Evolutionary conservation across 2,888 invertebrate genomes (phyloP), one percentile per base, ranked within the genome.

Genomic region (Drosophila limbata): DNA sequence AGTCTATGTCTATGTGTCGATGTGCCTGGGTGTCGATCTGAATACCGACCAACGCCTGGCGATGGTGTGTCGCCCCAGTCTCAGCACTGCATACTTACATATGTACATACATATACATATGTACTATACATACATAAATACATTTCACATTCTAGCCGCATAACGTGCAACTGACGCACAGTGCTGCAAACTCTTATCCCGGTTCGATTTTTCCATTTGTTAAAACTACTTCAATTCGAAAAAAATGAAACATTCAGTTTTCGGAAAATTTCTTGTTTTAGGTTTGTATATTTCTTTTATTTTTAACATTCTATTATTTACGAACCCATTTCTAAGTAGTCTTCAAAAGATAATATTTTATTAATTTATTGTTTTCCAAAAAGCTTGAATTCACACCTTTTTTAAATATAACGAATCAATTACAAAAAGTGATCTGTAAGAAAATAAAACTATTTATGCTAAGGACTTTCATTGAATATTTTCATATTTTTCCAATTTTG

Each of bases 11-110:
- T 70, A 79, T 77, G 37, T 53, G 69, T 51, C 56, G 61, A 56
- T 71, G 67, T 76, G 83, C 80, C 76, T 84, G 88, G 85, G 77
- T 84, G 84, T 84, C 81, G 84, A 84, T 85, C 84, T 88, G 88
- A 85, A 85, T 88, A 83, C 81, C 88, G 86, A 84, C 79, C 77
- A 62, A 76, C 79, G 79, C 79, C 69, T 74, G 73, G 73, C 57
- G 73, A 45, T 70, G 70, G 15, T 53, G 56, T 60, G 60, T 61
- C 60, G 53, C 70, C 72, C 42, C 55, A 69, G 45, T 69, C 69
- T 48, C 53, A 70, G 45, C 47, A 47, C 56, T 37, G 45, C 45
- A 57, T 33, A 44, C 40, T 55, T 19, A 53, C 28, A 25, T 28
- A 31, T 6, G 50, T n/a, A 25, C 3, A 28, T n/a, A 47, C 17